Conservation (phyloP, 1,140 invertebrate genomes). For the Aphelinus certus region DNA sequence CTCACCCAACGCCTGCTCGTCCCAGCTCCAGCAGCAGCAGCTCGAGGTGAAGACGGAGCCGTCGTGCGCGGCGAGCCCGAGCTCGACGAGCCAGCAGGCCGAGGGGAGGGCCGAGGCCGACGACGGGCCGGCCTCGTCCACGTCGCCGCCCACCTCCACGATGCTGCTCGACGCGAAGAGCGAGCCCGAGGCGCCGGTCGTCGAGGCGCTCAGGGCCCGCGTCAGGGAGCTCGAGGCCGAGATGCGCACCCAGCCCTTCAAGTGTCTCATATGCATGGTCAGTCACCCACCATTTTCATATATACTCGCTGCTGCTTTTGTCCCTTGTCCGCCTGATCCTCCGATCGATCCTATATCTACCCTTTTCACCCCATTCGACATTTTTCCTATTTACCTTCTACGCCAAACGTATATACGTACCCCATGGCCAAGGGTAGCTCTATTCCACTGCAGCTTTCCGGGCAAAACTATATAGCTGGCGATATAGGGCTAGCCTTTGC, state of each 20-base stretch:
- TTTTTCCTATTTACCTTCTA: too few relatives aligned
- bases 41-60: slow-evolving; percentile 64
- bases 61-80: slow-evolving; percentile 49
- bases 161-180: slow-evolving; percentile 46
- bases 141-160: slow-evolving; percentile 56
- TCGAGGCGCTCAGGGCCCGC: slow-evolving; percentile 77
- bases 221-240: slow-evolving; percentile 76
- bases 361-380: too few relatives aligned
- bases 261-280: slow-evolving; percentile 91
- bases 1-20: slow-evolving; percentile 55
- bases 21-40: slow-evolving; percentile 24
- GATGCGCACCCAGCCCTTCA: slow-evolving; percentile 69
- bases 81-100: slow-evolving; percentile 45
- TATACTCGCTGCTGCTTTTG: too few relatives aligned
- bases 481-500: too few relatives aligned
- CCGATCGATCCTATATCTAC: too few relatives aligned
- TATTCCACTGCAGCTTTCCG: too few relatives aligned
- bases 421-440: too few relatives aligned
- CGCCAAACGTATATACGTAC: too few relatives aligned
- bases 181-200: slow-evolving; percentile 71
- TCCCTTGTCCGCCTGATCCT: too few relatives aligned
- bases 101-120: slow-evolving; percentile 45
- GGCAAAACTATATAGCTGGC: too few relatives aligned
- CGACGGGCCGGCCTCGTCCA: slow-evolving; percentile 62
- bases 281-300: slow-evolving; percentile 48